Percentiles rank a stretch among this genome's conserved stretches.
These are phyloP conservation scores for Pollicipes pollicipes DNA, from an alignment of 1,140 invertebrate genomes.

Conservation along the genomic window DNA sequence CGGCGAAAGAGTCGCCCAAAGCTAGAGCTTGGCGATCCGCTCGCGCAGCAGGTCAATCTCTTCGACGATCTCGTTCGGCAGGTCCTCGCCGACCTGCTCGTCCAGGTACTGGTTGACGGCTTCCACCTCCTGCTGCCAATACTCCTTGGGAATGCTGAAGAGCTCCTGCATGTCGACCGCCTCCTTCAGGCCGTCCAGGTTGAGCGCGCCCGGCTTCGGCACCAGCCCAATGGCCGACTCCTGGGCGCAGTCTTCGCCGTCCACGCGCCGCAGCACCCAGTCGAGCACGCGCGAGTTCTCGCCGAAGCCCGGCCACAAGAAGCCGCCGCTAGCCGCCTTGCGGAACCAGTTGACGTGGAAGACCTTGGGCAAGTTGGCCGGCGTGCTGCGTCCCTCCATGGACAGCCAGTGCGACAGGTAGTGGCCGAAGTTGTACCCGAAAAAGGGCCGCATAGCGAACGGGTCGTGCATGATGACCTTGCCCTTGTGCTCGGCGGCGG, in stretches of 20 bases:
- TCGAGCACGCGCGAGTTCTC: constrained; percentile 88
- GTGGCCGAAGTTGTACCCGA: constrained; percentile 95
- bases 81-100: constrained; percentile 36
- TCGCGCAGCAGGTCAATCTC: constrained; percentile 25
- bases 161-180: constrained; percentile 57
- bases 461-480: constrained; percentile 85
- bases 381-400: constrained; percentile 42
- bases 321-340: constrained; percentile 50
- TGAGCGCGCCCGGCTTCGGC: constrained; percentile 45
- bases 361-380: constrained; percentile 59
- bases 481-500: constrained; percentile 88
- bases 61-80: constrained; percentile 31
- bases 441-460: constrained; percentile 97
- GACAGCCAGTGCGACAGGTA: constrained; percentile 89
- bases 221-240: constrained; percentile 57
- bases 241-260: constrained; percentile 35
- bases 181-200: constrained; percentile 46
- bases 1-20: no score
- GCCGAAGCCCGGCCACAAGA: constrained; percentile 94
- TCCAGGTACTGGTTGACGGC: constrained; percentile 38
- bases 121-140: constrained; percentile 72
- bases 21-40: neutral
- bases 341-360: constrained; percentile 99
- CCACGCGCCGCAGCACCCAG: constrained; percentile 72
- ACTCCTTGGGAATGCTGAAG: constrained; percentile 70